Base-by-base conservation (phyloP, 1,140 invertebrate genomes). In the Palaemon carinicauda region DNA sequence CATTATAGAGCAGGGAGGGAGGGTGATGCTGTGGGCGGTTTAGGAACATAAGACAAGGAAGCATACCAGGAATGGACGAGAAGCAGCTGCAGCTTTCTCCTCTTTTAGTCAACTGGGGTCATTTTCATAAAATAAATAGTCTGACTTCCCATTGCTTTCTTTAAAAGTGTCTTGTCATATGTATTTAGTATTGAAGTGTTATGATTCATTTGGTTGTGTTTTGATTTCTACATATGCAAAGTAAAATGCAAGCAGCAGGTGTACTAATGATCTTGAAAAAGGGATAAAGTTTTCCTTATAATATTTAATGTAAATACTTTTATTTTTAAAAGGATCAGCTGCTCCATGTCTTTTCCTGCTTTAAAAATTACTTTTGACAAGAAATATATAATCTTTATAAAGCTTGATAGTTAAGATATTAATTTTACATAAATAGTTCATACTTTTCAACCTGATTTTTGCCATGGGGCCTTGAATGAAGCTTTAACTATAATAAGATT, bases 311-410 rank as follows among this genome's bases (percentile, higher is more conserved):
- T 24, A 9, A 27, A 29, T 69, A 69, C 21, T 21, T 27, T 27
- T 69, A 10, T 17, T 69, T 24, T 33, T n/a, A 54, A n/a, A n/a
- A 33, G 54, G 21, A 80, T 33, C 78, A 54, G 78, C 78, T 80
- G 78, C 78, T 80, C 54, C 54, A 33, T 80, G 53, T 60, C 78
- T 41, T 33, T 77, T 80, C 78, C 31, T 54, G 78, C 15, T 54
- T 24, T 33, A 31, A 17, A 80, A 54, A 56, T 33, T 27, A 31
- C 27, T 31, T 33, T 60, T 29, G 21, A 80, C 41, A 56, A 53
- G 51, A 79, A 31, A 79, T 54, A 79, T 54, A 56, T 54, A 80
- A 80, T 33, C 52, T 41, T 41, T 41, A 41, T 9, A 41, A 41
- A 41, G 41, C 41, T 4, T 41, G 12, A 12, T 41, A 41, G 12